Percentiles rank a stretch among this genome's conserved stretches.
phyloP scores from a whole-genome alignment of 2,888 invertebrate genomes.

The Diabrotica balteata region DNA sequence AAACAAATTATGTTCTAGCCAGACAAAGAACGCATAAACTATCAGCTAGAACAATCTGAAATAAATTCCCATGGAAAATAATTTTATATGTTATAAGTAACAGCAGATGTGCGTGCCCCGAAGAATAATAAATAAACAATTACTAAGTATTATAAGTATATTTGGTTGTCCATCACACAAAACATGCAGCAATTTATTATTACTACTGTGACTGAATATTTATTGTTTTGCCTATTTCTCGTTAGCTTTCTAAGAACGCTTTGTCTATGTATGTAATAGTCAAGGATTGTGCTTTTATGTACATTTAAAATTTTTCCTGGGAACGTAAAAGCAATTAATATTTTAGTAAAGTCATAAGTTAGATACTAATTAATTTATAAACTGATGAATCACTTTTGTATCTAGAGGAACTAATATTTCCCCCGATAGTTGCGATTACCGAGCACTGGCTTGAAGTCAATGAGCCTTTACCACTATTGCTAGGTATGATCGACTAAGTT shows the following conservation, averaged over 20 bases:
- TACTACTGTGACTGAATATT: constrained; percentile 46
- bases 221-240: constrained; percentile 36
- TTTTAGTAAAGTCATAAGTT: too few species aligned
- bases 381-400: too few species aligned
- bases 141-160: constrained; percentile 44
- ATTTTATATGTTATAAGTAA: constrained; percentile 52
- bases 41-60: constrained; percentile 39
- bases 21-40: constrained; percentile 32
- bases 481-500: too few species aligned
- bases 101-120: constrained; percentile 44
- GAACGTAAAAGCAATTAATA: background rate
- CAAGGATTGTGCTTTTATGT: constrained; percentile 9
- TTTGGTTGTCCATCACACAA: constrained; percentile 51
- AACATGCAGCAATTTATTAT: constrained; percentile 49
- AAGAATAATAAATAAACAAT: constrained; percentile 51
- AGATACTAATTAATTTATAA: too few species aligned
- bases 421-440: too few species aligned
- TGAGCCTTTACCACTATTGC: too few species aligned
- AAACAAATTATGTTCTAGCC: constrained; percentile 32
- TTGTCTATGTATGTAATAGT: constrained; percentile 11
- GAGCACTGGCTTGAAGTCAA: too few species aligned
- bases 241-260: constrained; percentile 22
- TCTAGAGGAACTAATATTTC: too few species aligned
- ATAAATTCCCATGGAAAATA: constrained; percentile 52
- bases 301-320: background rate